phyloP scores from a whole-genome alignment of 2,888 invertebrate genomes.

The Lasioglossum vierecki region DNA sequence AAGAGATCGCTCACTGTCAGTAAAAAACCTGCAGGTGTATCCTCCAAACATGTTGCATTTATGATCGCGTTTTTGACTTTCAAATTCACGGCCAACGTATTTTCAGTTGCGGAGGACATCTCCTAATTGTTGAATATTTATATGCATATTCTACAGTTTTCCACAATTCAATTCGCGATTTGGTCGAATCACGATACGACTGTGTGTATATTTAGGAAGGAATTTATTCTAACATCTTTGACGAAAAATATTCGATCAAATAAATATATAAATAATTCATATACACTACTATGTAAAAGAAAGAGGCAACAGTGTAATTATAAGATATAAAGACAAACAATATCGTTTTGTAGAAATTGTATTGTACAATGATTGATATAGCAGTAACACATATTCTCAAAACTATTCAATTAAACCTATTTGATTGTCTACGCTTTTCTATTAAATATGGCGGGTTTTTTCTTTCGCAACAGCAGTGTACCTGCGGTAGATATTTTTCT shows the following conservation, averaged over 20 bases:
- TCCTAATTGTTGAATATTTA: conserved; percentile 4
- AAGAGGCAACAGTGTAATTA: too few species aligned
- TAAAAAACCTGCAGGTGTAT: conserved; percentile 11
- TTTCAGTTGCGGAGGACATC: not conserved
- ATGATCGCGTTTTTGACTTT: not conserved
- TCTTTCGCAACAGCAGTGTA: not conserved
- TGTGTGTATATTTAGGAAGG: not conserved
- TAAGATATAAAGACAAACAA: too few species aligned
- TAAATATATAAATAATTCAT: not conserved
- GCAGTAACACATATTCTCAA: too few species aligned
- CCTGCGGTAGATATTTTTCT: not conserved
- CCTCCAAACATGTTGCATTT: not conserved
- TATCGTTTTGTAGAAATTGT: too few species aligned
- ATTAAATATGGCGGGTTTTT: too few species aligned
- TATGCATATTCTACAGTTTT: not conserved
- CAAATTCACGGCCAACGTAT: not conserved
- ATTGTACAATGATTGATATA: too few species aligned
- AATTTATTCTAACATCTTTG: not conserved
- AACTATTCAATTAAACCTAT: too few species aligned
- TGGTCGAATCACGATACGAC: not conserved
- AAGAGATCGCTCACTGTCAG: not conserved
- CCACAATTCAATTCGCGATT: not conserved
- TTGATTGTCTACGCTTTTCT: too few species aligned
- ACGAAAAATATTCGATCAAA: not conserved
- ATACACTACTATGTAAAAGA: not conserved